These are phyloP conservation scores for Toxotes lorentzi DNA, from an alignment of 2,797 vertebrate genomes.

Conservation along the genomic window DNA sequence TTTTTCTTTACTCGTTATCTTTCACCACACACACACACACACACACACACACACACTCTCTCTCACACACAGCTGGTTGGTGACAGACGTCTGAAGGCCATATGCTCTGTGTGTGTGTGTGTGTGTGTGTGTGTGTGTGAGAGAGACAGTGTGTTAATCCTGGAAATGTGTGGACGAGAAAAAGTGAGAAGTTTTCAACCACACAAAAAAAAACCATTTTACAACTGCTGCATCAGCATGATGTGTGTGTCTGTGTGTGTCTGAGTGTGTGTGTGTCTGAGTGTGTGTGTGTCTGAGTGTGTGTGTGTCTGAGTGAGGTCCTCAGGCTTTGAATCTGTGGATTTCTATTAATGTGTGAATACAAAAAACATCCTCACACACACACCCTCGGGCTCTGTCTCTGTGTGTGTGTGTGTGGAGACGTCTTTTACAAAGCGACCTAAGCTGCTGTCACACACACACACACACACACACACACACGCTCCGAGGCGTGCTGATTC, in stretches of 20 bases:
- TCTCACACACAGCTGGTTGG: slow-evolving; percentile 22
- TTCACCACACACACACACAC: neutral
- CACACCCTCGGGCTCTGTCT: slow-evolving; percentile 6
- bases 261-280: slow-evolving; percentile 30
- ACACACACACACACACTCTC: no score
- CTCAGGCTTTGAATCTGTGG: neutral
- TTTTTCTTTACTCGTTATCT: neutral
- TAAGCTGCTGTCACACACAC: slow-evolving; percentile 41
- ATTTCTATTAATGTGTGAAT: neutral
- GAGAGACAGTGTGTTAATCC: neutral
- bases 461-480: slow-evolving; percentile 20
- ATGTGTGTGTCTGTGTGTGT: slow-evolving; percentile 10
- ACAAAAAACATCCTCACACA: neutral
- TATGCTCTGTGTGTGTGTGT: slow-evolving; percentile 34
- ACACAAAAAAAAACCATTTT: slow-evolving; percentile 10
- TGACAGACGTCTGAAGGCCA: slow-evolving; percentile 30
- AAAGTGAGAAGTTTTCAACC: slow-evolving; percentile 25
- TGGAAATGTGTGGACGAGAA: neutral
- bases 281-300: slow-evolving; percentile 9
- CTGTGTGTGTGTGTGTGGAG: neutral
- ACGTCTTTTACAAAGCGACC: slow-evolving; percentile 30
- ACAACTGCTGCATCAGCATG: slow-evolving; percentile 45
- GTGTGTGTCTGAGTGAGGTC: neutral
- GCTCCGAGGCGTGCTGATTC: slow-evolving; percentile 46
- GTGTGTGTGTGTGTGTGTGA: slow-evolving; percentile 26